These are phyloP conservation scores for Eriosoma lanigerum DNA, from an alignment of 1,140 invertebrate species.

Conservation along the genomic window DNA sequence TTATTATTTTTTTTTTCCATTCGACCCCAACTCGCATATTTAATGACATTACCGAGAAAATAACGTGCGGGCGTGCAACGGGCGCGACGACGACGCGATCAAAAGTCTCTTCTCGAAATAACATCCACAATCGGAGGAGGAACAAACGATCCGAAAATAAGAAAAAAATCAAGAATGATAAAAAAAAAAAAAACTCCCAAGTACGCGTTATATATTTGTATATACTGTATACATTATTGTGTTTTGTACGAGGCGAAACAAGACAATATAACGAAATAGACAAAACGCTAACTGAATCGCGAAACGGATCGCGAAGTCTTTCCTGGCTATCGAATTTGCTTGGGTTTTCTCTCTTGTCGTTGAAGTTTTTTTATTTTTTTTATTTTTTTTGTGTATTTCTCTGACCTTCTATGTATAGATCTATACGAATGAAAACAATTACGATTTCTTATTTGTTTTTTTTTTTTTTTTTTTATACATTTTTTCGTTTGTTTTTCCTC, in stretches of 20 bases:
- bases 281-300: conserved; percentile 29
- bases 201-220: background rate
- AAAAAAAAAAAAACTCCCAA: background rate
- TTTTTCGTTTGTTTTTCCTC: background rate
- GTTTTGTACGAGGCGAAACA: background rate
- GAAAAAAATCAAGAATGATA: too few relatives aligned
- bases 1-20: background rate
- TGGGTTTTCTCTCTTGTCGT: too few relatives aligned
- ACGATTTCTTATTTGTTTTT: background rate
- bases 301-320: background rate
- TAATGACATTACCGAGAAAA: background rate
- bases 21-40: background rate
- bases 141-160: conserved; percentile 8
- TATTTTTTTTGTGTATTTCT: background rate
- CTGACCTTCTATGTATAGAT: background rate
- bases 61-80: too few relatives aligned
- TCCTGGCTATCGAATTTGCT: background rate
- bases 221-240: background rate
- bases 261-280: conserved; percentile 29
- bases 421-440: conserved; percentile 29
- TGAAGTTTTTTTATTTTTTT: background rate
- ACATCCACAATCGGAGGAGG: background rate
- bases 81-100: background rate
- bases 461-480: too few relatives aligned
- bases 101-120: background rate